A percentile compares a stretch with the other conserved stretches of the same genome.
phyloP scores from a whole-genome alignment of 2,888 invertebrate genomes.

The Scaptodrosophila latifasciaeformis region DNA sequence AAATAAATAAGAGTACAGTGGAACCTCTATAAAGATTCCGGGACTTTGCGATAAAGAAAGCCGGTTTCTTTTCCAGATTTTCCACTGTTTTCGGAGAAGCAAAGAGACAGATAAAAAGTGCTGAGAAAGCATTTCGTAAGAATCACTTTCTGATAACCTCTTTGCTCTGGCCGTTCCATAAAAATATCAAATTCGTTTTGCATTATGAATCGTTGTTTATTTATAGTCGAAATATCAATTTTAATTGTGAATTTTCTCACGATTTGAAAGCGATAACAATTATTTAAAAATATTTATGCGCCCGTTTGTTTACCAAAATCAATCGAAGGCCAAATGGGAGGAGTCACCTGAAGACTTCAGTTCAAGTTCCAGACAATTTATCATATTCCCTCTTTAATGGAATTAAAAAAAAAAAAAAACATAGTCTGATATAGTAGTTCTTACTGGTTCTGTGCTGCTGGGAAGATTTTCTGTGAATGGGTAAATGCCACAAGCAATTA shows the following conservation, averaged over 20 bases:
- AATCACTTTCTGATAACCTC: conserved; percentile 59
- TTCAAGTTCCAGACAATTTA: conserved; percentile 25
- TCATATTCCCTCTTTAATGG: conserved; percentile 15
- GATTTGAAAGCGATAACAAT: conserved; percentile 43
- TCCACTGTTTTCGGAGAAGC: too few relatives aligned
- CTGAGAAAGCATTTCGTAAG: conserved; percentile 36
- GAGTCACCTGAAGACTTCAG: conserved; percentile 38
- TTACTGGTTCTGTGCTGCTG: background rate
- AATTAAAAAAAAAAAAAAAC: too few relatives aligned
- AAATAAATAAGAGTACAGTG: conserved; percentile 21
- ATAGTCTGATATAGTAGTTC: too few relatives aligned
- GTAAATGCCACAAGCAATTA: conserved; percentile 44
- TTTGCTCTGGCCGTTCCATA: conserved; percentile 17
- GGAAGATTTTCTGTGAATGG: background rate
- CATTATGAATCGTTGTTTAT: conserved; percentile 27
- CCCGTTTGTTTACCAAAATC: conserved; percentile 12
- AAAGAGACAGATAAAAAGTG: conserved; percentile 21
- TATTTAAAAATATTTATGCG: conserved; percentile 19
- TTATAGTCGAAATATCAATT: conserved; percentile 49
- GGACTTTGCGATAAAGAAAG: background rate
- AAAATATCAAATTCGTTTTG: conserved; percentile 18
- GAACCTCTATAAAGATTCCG: conserved; percentile 7
- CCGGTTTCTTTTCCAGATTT: conserved; percentile 11
- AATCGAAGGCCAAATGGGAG: conserved; percentile 11
- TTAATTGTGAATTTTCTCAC: conserved; percentile 61